Base-by-base conservation (phyloP, 2,797 vertebrate genomes). In the Vultur gryphus region DNA sequence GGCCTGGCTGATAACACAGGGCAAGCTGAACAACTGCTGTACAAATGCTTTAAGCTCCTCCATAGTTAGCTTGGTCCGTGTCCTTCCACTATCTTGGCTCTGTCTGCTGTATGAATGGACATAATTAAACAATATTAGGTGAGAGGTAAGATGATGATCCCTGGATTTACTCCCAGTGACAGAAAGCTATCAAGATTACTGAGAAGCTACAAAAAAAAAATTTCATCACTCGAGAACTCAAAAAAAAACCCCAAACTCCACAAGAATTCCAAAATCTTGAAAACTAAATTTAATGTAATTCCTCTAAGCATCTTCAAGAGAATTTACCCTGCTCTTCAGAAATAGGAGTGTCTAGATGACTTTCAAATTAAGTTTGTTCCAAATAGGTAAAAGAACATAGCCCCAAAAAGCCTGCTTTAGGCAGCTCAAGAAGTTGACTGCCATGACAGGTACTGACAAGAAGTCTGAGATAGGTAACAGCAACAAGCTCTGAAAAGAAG, bases 11-110 rank as follows among this genome's bases (percentile, higher is more conserved):
- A 99, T 99, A 97, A 99, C 95, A 91, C 99, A 99, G 1, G 99
- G 99, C 93, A 99, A 98, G 86, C 98, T 99, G 90, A 98, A 99
- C 54, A 99, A 98, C 95, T 99, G 99, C 55, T 99, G 99, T 67
- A 99, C 99, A 66, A 99, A 99, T 8, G 99, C 99, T 96, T 99
- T 99, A 43, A 99, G 98, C 97, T 99, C 99, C 89, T 99, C 99
- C 98, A 99, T 98, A 0, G 99, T 99, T 87, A 99, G 98, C 94
- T 99, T 99, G 89, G 98, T 99, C 59, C 99, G 98, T 52, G 98
- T 98, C 65, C 98, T 99, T 78, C 98, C 98, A 70, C 98, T 98
- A 24, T 99, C 99, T 29, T 98, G 98, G 71, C 98, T 98, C 95
- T 99, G 98, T 61, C 98, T 99, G 96, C 98, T 99, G 97, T 24